Base-by-base conservation (phyloP, 2,797 vertebrate species). In the Diplodus puntazzo region DNA sequence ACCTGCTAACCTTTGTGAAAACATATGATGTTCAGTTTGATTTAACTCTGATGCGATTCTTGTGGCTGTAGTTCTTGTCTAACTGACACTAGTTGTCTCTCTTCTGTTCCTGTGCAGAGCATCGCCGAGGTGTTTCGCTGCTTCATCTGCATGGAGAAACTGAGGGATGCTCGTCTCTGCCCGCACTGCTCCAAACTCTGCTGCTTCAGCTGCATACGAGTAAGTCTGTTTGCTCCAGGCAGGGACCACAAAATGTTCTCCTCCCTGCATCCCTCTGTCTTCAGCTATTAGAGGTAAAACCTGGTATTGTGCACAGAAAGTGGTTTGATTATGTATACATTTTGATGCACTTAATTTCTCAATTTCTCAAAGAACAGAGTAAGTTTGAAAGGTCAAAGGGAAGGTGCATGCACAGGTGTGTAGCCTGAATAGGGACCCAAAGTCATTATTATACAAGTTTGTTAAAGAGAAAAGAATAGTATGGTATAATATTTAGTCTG, bases 71-170 rank as follows among this genome's bases (percentile, higher is more conserved):
- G 21, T 42, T 0, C 0, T 8, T 70, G 20, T 52, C 23, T 20
- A 30, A 21, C 53, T 20, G 23, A 46, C 11, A 7, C 12, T 14
- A 6, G 1, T 49, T 16, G 5, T 55, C 14, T 60, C 18, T 73
- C 25, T 30, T 58, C 21, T 30, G n/a, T 75, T 23, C 11, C 42
- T 17, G 39, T 79, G 23, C 92, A 98, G 98, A 99, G 98, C 88
- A 99, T 99, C 83, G 98, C 98, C 1, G 98, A 99, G 88, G 98
- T 99, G 82, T 99, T 99, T 91, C 96, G 98, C 89, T 99, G 98
- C 92, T 99, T 99, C 88, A 99, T 99, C 94, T 99, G 98, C 86
- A 99, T 99, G 98, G 98, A 99, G 94, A 99, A 99, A 66, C 92
- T 99, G 94, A 95, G 98, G 48, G 98, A 99, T 69, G 98, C 98